Evolutionary conservation across 2,113 vertebrate species (phyloP), one percentile per base, ranked within the genome.

Genomic region (Indicator indicator): DNA sequence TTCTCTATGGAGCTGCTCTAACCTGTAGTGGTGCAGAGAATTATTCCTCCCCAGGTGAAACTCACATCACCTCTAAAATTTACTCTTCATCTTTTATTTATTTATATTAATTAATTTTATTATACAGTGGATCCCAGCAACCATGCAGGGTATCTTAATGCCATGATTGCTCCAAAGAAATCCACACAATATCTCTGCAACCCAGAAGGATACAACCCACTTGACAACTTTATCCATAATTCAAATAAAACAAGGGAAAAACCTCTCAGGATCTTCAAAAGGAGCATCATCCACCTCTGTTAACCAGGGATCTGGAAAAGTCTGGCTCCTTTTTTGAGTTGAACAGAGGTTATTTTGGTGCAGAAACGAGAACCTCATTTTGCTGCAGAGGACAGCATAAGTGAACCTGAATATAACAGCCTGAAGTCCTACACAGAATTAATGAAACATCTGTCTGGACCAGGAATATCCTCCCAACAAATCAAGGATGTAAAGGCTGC

Each of bases 131-230:
- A 42, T 2, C 2, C 23, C 16, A 73, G 33, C 5, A 74, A 69
- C 16, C 33, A 65, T 13, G 11, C 23, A 48, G 58, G 6, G 18
- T 8, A 30, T 9, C 11, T 70, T 59, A 85, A 52, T 55, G 16
- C 5, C 9, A 23, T 24, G 30, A 42, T 12, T 70, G 10, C 46
- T 56, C 26, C 24, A n/a, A 56, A 42, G 28, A 21, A 14, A 48
- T 8, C 3, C 15, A 23, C 0, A 0, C 8, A 46, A 28, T 46
- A 6, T 73, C 10, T 24, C 27, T 59, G 10, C 16, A 71, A 30
- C 16, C 50, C 56, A 60, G 38, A 8, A 78, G 42, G 36, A 36
- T 21, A 11, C 3, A 74, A 46, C 4, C 5, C 5, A 4, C 62
- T 60, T 62, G n/a, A 64, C 72, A 72, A 9, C 9, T 77, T 64